A percentile compares a stretch with the other conserved stretches of the same genome.
Evolutionary conservation across 2,888 invertebrate genomes (phyloP).

Genomic region (Eurytoma adleriae): DNA sequence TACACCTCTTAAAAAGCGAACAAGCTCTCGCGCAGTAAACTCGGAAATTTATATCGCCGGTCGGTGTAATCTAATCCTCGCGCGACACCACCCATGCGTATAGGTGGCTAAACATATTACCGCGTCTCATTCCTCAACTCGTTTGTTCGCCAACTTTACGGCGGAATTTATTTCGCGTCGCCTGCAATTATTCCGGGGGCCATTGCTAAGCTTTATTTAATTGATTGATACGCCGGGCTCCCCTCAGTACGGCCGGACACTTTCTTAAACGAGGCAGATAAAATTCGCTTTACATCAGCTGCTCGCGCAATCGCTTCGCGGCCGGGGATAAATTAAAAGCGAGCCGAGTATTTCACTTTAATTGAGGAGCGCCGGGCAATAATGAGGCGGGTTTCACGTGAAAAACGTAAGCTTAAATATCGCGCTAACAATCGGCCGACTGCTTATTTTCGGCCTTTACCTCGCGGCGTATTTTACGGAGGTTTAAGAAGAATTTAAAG

Average conservation of each 20-base stretch:
- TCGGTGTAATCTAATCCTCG: conserved; percentile 9
- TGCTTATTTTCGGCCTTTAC: neutral
- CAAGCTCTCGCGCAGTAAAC: neutral
- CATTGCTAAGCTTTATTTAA: conserved; percentile 31
- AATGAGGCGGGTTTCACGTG: conserved; percentile 17
- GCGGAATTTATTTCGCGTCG: conserved; percentile 30
- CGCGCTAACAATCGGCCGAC: neutral
- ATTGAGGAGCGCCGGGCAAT: conserved; percentile 26
- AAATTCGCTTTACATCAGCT: conserved; percentile 9
- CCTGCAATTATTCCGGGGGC: conserved; percentile 14
- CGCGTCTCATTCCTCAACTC: conserved; percentile 3
- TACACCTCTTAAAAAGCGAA: neutral
- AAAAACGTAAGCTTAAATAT: conserved; percentile 12
- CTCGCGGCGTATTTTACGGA: too few species aligned
- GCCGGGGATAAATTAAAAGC: conserved; percentile 7
- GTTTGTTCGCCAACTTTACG: conserved; percentile 8
- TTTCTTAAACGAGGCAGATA: conserved; percentile 9
- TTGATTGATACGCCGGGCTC: conserved; percentile 27
- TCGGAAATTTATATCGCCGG: conserved; percentile 9
- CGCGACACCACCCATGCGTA: neutral
- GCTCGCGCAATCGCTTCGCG: neutral
- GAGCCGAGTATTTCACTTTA: conserved; percentile 23
- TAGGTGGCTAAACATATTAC: neutral
- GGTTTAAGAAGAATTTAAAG: neutral
- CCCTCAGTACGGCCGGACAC: neutral